Conservation (phyloP, 2,113 vertebrate genomes). For the Sphyrna mokarran region DNA sequence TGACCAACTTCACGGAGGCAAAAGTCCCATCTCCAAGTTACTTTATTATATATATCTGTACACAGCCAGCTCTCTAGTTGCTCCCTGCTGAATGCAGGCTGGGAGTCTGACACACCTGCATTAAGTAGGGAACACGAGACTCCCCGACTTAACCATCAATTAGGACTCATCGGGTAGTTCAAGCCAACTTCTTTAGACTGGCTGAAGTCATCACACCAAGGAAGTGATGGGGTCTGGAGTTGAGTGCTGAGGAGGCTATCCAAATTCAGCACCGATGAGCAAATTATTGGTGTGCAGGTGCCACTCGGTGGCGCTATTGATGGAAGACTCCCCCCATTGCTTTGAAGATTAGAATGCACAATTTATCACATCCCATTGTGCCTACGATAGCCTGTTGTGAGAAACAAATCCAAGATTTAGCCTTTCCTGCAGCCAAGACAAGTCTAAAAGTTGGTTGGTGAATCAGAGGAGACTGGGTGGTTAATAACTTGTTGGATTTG, state of each 20-base stretch:
- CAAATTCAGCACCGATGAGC: neutral
- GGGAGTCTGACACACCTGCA: no score
- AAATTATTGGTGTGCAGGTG: neutral
- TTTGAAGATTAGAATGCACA: neutral
- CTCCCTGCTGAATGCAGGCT: no score
- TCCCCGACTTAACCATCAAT: no score
- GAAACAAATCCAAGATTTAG: neutral
- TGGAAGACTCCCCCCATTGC: neutral
- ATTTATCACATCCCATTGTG: neutral
- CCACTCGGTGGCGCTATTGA: neutral
- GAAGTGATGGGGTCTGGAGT: neutral
- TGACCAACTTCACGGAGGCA: no score
- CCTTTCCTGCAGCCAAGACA: neutral
- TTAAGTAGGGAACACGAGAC: no score
- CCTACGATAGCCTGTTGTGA: neutral
- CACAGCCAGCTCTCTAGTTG: no score
- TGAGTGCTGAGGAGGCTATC: neutral
- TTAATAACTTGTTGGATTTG: neutral
- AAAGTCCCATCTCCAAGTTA: no score
- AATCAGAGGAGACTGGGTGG: neutral
- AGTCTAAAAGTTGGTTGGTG: neutral
- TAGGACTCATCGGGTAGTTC: no score
- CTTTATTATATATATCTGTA: no score
- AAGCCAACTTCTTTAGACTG: no score
- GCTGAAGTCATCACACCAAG: neutral